Evolutionary conservation across 2,797 vertebrate genomes (phyloP).

Genomic region (Sebastes baramenuke): DNA sequence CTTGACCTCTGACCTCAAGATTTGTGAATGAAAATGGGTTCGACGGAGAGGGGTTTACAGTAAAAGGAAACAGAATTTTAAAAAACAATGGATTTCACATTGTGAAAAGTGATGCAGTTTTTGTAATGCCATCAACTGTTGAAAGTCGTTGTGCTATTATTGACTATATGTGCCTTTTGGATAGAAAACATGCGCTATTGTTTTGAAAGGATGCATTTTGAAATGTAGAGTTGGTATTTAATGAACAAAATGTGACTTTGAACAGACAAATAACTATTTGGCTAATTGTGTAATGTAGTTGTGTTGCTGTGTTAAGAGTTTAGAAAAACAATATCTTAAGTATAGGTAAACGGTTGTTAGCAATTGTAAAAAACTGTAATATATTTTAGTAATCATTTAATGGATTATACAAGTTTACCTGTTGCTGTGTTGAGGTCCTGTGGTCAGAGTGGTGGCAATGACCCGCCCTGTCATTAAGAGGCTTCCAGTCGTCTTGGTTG

Average conservation of each 20-base stretch:
- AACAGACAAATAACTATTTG: neutral
- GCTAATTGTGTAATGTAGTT: neutral
- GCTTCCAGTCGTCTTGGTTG: constrained; percentile 84
- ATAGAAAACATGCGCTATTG: neutral
- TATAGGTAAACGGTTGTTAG: fast-evolving
- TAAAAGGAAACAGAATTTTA: neutral
- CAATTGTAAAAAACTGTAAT: neutral
- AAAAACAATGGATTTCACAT: neutral
- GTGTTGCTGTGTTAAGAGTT: neutral
- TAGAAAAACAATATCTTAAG: neutral
- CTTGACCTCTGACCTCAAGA: too few species aligned
- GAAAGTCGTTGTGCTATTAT: neutral
- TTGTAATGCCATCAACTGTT: neutral
- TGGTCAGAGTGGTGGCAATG: constrained; percentile 81
- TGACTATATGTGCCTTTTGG: neutral
- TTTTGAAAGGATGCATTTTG: neutral
- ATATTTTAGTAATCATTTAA: neutral
- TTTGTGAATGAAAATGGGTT: too few species aligned
- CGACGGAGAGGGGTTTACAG: neutral
- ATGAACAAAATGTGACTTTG: neutral
- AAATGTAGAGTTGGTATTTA: neutral
- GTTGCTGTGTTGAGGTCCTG: constrained; percentile 84
- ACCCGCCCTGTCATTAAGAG: constrained; percentile 74
- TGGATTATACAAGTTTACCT: constrained; percentile 68
- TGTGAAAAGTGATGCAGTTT: neutral